Evolutionary conservation across 1,140 invertebrate species (phyloP), one percentile per base, ranked within the genome.

Genomic region (Camponotus vicinus): DNA sequence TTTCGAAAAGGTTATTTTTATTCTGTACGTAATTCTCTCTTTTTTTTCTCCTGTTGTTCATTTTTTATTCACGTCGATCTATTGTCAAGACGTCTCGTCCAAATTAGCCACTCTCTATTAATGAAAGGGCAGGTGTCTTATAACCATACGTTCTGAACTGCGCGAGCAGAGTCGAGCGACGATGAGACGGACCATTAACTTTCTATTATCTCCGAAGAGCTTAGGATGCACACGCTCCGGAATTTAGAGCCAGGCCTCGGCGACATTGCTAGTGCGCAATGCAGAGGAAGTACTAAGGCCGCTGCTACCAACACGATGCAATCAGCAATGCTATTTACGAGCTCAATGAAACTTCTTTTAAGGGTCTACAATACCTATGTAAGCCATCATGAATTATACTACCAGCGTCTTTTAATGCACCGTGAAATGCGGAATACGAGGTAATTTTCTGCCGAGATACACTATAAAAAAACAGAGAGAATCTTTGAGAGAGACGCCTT

Each of bases 141-240:
- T 73, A 75, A 83, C 79, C 73, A 83, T 83, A 83, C 69, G 79
- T 75, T 73, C 79, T 37, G 55, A 73, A 37, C 18, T 61, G 79
- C 55, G 79, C 79, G 34, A 49, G 55, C 69, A 40, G 75, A 83
- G 34, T 83, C 55, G 79, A 75, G 69, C 79, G 69, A 21, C 27
- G 79, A 57, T 55, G 79, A 83, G 79, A 83, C 79, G 79, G 55
- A 75, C 69, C 79, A 83, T 83, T 83, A 83, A 83, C 79, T 83
- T 83, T 83, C 69, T 83, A 83, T 83, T 83, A 83, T 83, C 79
- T 70, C 57, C 32, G 27, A 57, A 61, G 79, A 83, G 79, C 79
- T 83, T 83, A 83, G 57, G 55, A 83, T 83, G 79, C 79, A 83
- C 79, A 83, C 79, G 69, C 42, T 83, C 59, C 40, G 57, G 69